These are phyloP conservation scores for Whitmania pigra DNA, from an alignment of 1,140 invertebrate species.

Conservation along the genomic window DNA sequence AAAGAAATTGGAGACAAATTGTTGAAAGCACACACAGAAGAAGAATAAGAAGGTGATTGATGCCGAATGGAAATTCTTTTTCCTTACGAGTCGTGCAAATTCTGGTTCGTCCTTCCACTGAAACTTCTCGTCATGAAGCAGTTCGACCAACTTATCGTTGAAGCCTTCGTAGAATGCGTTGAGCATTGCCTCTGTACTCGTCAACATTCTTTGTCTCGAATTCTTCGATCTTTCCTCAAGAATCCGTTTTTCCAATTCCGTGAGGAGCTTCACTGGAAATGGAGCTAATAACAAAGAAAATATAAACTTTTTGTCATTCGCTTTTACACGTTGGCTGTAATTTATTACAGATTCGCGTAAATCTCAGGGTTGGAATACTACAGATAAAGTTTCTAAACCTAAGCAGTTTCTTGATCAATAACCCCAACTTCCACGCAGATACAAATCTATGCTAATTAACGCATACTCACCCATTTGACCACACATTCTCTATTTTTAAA, in stretches of 20 bases:
- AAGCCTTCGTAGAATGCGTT: constrained; percentile 2
- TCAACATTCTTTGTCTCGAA: neutral
- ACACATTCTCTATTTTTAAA: no score
- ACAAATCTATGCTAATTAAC: neutral
- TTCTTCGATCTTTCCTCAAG: constrained; percentile 7
- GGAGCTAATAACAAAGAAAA: constrained; percentile 2
- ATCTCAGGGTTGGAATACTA: neutral
- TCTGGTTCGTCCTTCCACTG: neutral
- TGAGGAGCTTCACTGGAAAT: constrained; percentile 5
- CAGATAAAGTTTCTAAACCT: neutral
- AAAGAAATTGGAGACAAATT: no score
- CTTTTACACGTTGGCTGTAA: neutral
- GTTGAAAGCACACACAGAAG: no score
- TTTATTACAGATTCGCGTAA: neutral
- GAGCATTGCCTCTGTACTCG: constrained; percentile 12
- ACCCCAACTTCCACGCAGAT: neutral
- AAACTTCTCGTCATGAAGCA: constrained; percentile 13
- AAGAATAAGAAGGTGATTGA: no score
- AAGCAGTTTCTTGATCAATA: neutral
- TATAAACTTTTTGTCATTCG: neutral
- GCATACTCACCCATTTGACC: no score
- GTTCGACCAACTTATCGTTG: constrained; percentile 10
- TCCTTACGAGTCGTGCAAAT: no score
- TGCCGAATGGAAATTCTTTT: no score
- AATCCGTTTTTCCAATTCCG: neutral